Base-by-base conservation (phyloP, 2,797 vertebrate genomes). In the Tympanoctomys barrerae region DNA sequence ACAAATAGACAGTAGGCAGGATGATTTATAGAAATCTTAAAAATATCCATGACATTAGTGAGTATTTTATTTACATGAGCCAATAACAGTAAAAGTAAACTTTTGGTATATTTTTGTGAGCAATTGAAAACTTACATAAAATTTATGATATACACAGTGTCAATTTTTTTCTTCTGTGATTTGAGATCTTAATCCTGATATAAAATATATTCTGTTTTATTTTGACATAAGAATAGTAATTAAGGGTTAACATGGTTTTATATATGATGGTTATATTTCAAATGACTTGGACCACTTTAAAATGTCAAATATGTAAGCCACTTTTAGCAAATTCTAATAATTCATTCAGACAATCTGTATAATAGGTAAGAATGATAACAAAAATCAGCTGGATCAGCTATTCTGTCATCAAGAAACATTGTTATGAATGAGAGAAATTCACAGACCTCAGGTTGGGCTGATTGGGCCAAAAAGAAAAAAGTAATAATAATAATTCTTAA, bases 251-350 rank as follows among this genome's bases (percentile, higher is more conserved):
- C 42, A 94, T 83, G 70, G 28, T 42, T 97, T 68, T 97, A 93
- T 88, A 94, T 96, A 93, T 88, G 87, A 93, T 95, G 68, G 57
- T 82, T 96, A 54, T 97, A 96, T 97, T 96, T 95, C 85, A 96
- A 95, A 96, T 94, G 59, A 95, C 78, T 24, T 89, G 46, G 13
- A 1, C 87, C 31, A 39, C 71, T 90, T 97, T 96, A 97, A 96
- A 94, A 94, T 95, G 95, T 95, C 93, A 90, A 70, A 94, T 46
- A 93, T 26, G 85, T 31, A 46, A 95, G 36, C 82, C 49, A n/a
- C 36, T 85, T 94, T 93, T 94, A 82, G 42, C 92, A 91, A 79
- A 71, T 94, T 91, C 28, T 22, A 90, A 57, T 86, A 95, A 94
- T 87, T 96, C 87, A 92, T 14, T 91, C 46, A 70, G 93, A 97